Evolutionary conservation across 2,888 invertebrate genomes (phyloP), one percentile per base, ranked within the genome.

Genomic region (Crocallis elinguaria): DNA sequence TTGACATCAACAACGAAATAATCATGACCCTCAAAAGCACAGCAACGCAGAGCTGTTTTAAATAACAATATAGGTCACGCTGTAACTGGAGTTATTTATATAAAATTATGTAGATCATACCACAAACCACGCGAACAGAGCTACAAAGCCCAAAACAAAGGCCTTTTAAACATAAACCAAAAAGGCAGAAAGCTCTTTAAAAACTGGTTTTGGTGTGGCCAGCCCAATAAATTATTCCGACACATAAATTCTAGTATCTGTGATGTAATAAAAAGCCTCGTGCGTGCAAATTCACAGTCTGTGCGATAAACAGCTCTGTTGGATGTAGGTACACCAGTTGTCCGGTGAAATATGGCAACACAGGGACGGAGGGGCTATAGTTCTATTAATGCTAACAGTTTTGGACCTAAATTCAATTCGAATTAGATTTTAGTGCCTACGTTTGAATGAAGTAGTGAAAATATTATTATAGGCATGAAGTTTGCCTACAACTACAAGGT

Each of bases 271-370:
- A 74, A 75, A 75, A 72, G 52, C 64, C 62, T 67, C 53, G 66
- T 65, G 75, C 70, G 73, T 71, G 70, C 57, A 64, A 68, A 69
- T 71, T 67, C 59, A 62, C 69, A 65, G 63, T 64, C 65, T 65
- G 66, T 25, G 61, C 72, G 67, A 78, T 79, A 78, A 78, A 77
- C 76, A 67, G 69, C 56, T 59, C 60, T 64, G 61, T n/a, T n/a
- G n/a, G n/a, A n/a, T n/a, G n/a, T 64, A 27, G 23, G 9, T n/a
- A 42, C 14, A 14, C 12, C 39, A 41, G 36, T 50, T 39, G 46
- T 37, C 38, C 59, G 56, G 69, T 79, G 76, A 77, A 73, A 72
- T 75, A 78, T 67, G 66, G 56, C 39, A 54, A 50, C 29, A 43
- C 33, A 36, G 56, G 23, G 41, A 45, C 45, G 25, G 46, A 19